A percentile compares a stretch with the other conserved stretches of the same genome.
Conservation (phyloP, 2,113 vertebrate genomes). For the Erinaceus europaeus region DNA sequence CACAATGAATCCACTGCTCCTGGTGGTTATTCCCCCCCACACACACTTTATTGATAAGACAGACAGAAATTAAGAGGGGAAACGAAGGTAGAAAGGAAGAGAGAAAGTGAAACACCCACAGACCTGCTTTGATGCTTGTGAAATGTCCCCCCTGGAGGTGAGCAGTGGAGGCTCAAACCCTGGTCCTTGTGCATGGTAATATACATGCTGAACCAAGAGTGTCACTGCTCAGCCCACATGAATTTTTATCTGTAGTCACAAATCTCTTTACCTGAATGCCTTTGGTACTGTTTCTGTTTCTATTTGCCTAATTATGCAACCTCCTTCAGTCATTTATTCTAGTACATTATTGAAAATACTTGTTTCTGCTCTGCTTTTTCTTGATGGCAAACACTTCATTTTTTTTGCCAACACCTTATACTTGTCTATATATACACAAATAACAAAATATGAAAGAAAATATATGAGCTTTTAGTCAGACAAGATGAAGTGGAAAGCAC, state of each 20-base stretch:
- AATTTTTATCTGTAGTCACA: neutral
- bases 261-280: neutral
- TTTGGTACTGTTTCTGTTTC: neutral
- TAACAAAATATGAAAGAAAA: constrained; percentile 19
- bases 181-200: no score
- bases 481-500: neutral
- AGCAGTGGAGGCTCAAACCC: no score
- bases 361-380: neutral
- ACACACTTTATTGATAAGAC: no score
- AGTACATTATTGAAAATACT: neutral
- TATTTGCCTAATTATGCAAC: neutral
- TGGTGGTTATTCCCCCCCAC: no score
- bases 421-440: neutral
- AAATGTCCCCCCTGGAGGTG: no score
- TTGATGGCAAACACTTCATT: constrained; percentile 13
- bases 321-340: neutral
- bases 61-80: no score
- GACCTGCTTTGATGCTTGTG: no score
- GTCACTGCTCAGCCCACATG: no score
- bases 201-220: no score
- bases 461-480: neutral
- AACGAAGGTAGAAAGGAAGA: no score
- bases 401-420: neutral
- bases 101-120: no score
- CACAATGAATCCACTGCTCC: no score